Conservation (phyloP, 2,113 vertebrate genomes). For the Anhinga anhinga region DNA sequence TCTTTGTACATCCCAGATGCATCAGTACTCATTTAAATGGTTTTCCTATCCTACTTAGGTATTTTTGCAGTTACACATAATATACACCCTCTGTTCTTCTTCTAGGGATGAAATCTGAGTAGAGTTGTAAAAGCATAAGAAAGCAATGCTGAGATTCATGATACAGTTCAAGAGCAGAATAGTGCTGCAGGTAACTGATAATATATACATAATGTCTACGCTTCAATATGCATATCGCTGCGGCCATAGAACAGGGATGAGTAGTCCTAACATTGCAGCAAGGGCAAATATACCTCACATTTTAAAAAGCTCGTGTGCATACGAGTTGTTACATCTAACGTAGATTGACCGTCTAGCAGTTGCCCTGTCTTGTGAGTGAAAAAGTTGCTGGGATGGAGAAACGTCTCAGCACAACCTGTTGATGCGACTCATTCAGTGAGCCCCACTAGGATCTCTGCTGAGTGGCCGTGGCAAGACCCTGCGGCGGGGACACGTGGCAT, state of each 20-base stretch:
- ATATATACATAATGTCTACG: neutral
- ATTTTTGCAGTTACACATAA: neutral
- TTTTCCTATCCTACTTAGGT: neutral
- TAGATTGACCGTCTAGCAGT: neutral
- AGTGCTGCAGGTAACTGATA: neutral
- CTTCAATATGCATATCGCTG: neutral
- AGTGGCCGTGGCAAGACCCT: neutral
- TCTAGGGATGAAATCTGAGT: neutral
- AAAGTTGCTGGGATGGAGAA: neutral
- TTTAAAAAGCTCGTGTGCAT: neutral
- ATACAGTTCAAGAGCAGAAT: neutral
- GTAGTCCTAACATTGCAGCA: neutral
- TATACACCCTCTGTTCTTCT: neutral
- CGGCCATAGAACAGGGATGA: neutral
- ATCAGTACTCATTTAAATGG: neutral
- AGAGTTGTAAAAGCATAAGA: neutral
- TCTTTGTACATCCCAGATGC: neutral
- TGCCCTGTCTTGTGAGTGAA: neutral
- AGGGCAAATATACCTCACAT: neutral
- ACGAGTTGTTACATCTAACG: neutral
- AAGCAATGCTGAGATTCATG: neutral
- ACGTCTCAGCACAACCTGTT: neutral
- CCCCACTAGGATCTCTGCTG: neutral
- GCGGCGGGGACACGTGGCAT: neutral
- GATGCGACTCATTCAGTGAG: neutral